Conservation (phyloP, 2,113 vertebrate genomes). For the Prunella himalayana region DNA sequence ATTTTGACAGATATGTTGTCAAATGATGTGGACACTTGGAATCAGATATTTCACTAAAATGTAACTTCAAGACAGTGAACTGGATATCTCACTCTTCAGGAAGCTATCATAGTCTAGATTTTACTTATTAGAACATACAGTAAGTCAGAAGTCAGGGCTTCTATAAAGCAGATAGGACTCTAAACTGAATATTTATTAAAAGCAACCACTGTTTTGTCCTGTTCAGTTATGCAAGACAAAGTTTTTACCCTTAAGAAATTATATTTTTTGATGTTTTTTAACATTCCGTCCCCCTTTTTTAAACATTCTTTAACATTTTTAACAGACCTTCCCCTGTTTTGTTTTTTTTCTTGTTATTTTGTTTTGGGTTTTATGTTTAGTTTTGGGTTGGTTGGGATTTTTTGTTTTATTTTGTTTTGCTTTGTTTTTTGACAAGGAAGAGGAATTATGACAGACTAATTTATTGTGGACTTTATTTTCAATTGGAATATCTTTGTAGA, state of each 20-base stretch:
- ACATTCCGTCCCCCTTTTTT: too few relatives aligned
- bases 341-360: not conserved
- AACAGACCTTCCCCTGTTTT: not conserved
- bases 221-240: not conserved
- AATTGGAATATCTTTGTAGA: not conserved
- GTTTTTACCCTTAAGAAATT: not conserved
- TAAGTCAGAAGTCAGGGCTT: not conserved
- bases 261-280: not conserved
- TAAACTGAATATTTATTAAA: not conserved
- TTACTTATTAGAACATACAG: not conserved
- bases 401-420: not conserved
- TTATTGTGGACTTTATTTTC: not conserved
- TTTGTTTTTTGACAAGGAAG: not conserved
- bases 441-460: not conserved
- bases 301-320: too few relatives aligned
- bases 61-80: not conserved
- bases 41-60: not conserved
- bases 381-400: not conserved
- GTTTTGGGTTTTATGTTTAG: not conserved
- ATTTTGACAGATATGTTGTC: not conserved
- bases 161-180: not conserved
- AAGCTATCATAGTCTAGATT: not conserved
- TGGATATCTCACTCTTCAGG: not conserved
- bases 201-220: fast-evolving
- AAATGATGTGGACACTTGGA: not conserved